Evolutionary conservation across 2,888 invertebrate genomes (phyloP).

Genomic region (Microctonus aethiopoides): DNA sequence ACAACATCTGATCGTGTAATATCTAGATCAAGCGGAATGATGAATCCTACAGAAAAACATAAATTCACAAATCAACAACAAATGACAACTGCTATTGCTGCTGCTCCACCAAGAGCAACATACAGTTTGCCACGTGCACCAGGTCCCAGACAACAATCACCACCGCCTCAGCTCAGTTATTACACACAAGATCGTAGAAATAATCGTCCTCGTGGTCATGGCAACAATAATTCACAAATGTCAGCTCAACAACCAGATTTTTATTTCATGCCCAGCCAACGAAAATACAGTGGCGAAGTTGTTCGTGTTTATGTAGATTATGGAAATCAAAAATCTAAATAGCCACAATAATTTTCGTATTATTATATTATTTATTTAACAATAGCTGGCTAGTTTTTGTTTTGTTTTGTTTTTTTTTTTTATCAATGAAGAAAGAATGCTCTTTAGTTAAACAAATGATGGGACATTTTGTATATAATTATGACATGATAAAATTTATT

Average conservation of each 20-base stretch:
- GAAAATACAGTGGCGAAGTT: conserved; percentile 92
- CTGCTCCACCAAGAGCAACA: conserved; percentile 70
- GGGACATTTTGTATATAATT: neutral
- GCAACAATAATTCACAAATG: conserved; percentile 44
- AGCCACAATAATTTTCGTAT: conserved; percentile 41
- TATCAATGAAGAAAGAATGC: neutral
- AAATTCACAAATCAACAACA: conserved; percentile 34
- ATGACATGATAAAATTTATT: neutral
- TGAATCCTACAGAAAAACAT: conserved; percentile 36
- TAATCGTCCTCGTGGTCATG: conserved; percentile 53
- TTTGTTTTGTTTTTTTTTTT: no score
- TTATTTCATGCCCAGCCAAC: conserved; percentile 94
- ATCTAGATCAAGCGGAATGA: conserved; percentile 32
- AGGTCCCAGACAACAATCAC: conserved; percentile 67
- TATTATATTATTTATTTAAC: conserved; percentile 17
- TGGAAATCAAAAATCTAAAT: conserved; percentile 75
- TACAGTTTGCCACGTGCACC: conserved; percentile 82
- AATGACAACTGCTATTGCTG: no score
- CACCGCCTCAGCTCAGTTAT: conserved; percentile 67
- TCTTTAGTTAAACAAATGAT: no score
- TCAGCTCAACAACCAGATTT: conserved; percentile 79
- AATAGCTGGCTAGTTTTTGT: neutral
- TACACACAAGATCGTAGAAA: conserved; percentile 71
- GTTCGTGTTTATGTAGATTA: conserved; percentile 87
- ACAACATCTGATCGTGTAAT: conserved; percentile 45